Conservation (phyloP, 2,113 vertebrate genomes). For the Rattus norvegicus region GRCr8 NC_086037.1:4156001-4156500, state of each 20-base stretch:
- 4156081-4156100: background rate
- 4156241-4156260: background rate
- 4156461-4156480: background rate
- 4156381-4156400: background rate
- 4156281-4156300: background rate
- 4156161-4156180: background rate
- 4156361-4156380: background rate
- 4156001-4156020: background rate
- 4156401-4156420: background rate
- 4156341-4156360: background rate
- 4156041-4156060: background rate
- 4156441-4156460: background rate
- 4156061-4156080: background rate
- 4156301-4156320: background rate
- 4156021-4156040: background rate
- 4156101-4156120: background rate
- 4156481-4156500: background rate
- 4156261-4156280: background rate
- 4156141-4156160: background rate
- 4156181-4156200: background rate
- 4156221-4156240: background rate
- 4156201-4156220: background rate
- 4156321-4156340: background rate
- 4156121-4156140: background rate
- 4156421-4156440: background rate